Conservation (phyloP, 2,113 vertebrate genomes). For the Gymnocephalus cernua region DNA sequence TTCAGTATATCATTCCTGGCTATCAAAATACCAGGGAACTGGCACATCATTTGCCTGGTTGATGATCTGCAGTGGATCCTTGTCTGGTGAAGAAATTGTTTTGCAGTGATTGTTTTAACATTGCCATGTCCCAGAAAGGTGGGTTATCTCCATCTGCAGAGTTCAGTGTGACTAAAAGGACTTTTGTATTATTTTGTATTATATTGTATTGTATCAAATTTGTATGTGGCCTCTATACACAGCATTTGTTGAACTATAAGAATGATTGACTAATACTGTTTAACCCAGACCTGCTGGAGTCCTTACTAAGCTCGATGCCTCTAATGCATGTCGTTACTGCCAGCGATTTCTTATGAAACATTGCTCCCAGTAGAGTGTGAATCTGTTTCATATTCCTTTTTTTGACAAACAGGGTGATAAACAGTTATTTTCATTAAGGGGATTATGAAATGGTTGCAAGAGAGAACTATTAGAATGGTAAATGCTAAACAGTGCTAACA, state of each 20-base stretch:
- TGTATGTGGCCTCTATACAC: neutral
- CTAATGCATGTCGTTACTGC: neutral
- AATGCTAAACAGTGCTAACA: neutral
- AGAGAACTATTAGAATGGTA: neutral
- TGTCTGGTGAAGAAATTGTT: neutral
- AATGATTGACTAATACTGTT: constrained; percentile 8
- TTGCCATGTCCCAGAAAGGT: constrained; percentile 8
- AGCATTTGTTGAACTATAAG: neutral
- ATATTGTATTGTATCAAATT: neutral
- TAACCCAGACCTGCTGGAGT: neutral
- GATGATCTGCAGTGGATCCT: constrained; percentile 11
- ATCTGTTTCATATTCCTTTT: constrained; percentile 35
- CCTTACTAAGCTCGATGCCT: neutral
- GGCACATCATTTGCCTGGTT: constrained; percentile 23
- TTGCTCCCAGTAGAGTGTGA: constrained; percentile 1
- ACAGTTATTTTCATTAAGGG: constrained; percentile 15
- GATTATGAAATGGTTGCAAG: neutral
- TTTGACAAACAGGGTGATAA: constrained; percentile 19
- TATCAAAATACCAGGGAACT: constrained; percentile 36
- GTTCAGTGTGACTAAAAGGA: neutral
- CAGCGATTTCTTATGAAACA: constrained; percentile 4
- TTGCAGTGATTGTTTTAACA: neutral
- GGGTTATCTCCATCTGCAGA: neutral
- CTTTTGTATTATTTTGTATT: neutral
- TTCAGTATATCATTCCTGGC: constrained; percentile 20